Evolutionary conservation across 2,888 invertebrate genomes (phyloP), one percentile per base, ranked within the genome.

Genomic region (Acholoe squamosa): DNA sequence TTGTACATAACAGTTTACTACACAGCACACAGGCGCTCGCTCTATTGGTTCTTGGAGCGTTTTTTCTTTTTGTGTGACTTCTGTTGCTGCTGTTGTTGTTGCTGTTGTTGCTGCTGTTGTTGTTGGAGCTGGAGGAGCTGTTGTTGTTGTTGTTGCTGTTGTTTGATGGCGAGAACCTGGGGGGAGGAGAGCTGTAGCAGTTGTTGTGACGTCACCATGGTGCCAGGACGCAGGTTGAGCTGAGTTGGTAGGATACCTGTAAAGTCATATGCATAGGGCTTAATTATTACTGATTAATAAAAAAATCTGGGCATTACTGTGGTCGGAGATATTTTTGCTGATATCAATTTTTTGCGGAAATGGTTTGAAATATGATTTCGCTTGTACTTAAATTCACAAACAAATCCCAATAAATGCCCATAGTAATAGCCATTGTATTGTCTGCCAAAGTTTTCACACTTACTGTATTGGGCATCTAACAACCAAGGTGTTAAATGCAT

Each of bases 51-150:
- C 28, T 84, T 84, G n/a, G 86, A 86, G 14, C 56, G 25, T 31
- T 86, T 86, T 16, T 56, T 86, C 86, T 86, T 86, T 86, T 86
- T 86, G 54, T 86, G 86, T 86, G 86, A 86, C 10, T 54, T 56
- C 12, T 51, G 52, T 25, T 54, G 51, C 1, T 51, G 52, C 0
- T n/a, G 14, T 19, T 86, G 22, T 31, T 86, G 84, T 22, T 43
- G 52, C 52, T 84, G 84, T n/a, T 33, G 43, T 43, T 84, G 84
- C 28, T 84, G 84, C n/a, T 84, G 84, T 33, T 84, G 86, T 31
- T 86, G 86, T 25, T 86, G 86, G 0, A 54, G 52, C 28, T 86
- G 86, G 25, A 54, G 86, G 31, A 54, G 86, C 25, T 86, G 86
- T 54, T 54, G 56, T 7, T 86, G 86, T 22, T 54, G 52, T 1